Evolutionary conservation across 1,140 invertebrate species (phyloP), one percentile per base, ranked within the genome.

Genomic region (Copidosoma floridanum): DNA sequence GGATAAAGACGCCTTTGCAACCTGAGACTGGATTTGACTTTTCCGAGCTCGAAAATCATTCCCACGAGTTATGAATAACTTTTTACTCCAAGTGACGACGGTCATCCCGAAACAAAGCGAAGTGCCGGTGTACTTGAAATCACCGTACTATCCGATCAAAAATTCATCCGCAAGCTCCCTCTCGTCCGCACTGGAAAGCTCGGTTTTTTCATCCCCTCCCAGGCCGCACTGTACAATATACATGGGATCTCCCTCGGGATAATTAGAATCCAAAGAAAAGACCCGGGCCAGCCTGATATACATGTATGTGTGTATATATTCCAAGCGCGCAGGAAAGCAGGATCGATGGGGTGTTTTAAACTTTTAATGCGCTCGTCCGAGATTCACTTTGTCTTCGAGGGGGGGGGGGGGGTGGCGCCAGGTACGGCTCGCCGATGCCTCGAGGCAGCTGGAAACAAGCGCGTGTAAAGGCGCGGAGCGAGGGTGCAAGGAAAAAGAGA

Each of bases 321-420:
- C n/a, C n/a, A n/a, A n/a, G n/a, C n/a, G n/a, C n/a, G n/a, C 14
- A 3, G 37, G 6, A 3, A 26, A 10, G 26, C 5, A 24, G 24
- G 35, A 54, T 60, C 58, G 29, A 60, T 60, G 23, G 14, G 27
- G 37, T 24, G 24, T 11, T 48, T 54, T 59, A 37, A 53, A 59
- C 57, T 53, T 52, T 59, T 54, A 54, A 60, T 52, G 50, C 27
- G 32, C 51, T 60, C 50, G 37, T 60, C 43, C 40, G 54, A 40
- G 43, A 60, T 60, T 60, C 58, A 48, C 29, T 60, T 60, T 60
- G 57, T 60, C 44, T 18, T 20, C 41, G 41, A 43, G 41, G 20
- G n/a, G 1, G 14, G 37, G 3, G 12, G n/a, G 27, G 23, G 10
- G 44, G 16, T n/a, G 46, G n/a, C 20, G 18, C 40, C 40, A n/a